These are phyloP conservation scores for Pterostichus niger DNA, from an alignment of 2,888 invertebrate genomes.

Conservation along the genomic window DNA sequence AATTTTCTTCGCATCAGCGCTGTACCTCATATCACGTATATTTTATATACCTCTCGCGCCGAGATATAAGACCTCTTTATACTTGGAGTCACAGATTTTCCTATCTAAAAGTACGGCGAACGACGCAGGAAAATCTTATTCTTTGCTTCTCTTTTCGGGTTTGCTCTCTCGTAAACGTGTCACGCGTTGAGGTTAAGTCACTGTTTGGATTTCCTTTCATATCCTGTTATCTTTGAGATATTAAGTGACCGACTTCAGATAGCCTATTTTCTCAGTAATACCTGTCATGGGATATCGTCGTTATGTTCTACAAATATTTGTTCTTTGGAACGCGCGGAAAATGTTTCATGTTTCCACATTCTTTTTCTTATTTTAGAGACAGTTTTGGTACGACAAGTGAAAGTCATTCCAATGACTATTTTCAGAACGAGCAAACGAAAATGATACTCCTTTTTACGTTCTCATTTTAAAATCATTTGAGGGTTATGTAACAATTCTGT, in stretches of 20 bases:
- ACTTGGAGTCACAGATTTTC: conserved; percentile 57
- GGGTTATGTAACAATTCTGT: too few species aligned
- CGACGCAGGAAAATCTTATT: conserved; percentile 28
- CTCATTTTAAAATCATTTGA: too few species aligned
- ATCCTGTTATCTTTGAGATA: conserved; percentile 61
- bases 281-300: conserved; percentile 54
- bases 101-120: conserved; percentile 17
- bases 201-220: conserved; percentile 54
- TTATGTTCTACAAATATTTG: conserved; percentile 54
- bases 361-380: conserved; percentile 21
- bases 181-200: conserved; percentile 40
- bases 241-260: conserved; percentile 53
- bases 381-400: background rate
- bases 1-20: conserved; percentile 50
- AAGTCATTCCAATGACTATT: background rate
- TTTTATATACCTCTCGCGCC: conserved; percentile 37
- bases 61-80: conserved; percentile 55
- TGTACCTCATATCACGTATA: conserved; percentile 48
- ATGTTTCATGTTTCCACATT: conserved; percentile 45
- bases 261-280: conserved; percentile 50
- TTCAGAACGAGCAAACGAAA: background rate
- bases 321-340: conserved; percentile 16
- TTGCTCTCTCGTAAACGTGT: conserved; percentile 31
- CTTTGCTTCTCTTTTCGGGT: conserved; percentile 16
- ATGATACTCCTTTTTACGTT: too few species aligned